Base-by-base conservation (phyloP, 1,140 invertebrate genomes). In the Cryptotermes secundus region DNA sequence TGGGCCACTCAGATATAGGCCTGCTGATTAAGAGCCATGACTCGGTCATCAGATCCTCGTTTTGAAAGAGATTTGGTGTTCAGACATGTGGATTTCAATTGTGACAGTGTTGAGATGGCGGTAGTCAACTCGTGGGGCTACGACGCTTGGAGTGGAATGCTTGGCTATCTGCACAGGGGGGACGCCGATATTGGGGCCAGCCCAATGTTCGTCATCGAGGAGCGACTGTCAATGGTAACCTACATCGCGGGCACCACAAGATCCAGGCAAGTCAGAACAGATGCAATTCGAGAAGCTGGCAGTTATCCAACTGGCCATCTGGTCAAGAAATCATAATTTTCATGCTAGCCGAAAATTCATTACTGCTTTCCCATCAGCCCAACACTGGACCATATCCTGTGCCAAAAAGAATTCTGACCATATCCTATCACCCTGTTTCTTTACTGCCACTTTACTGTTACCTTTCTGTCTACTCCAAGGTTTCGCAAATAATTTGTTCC, bases 101-200 rank as follows among this genome's bases (percentile, higher is more conserved):
- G 26, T n/a, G n/a, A 26, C n/a, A 85, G 85, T 72, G 72, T 49
- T 31, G n/a, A 81, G 34, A 59, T 80, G 26, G 16, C 80, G 4
- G 24, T 81, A 3, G 82, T 65, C 34, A 45, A 84, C 82, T 65
- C 79, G 26, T 85, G 85, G 85, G 85, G 85, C 16, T 85, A 85
- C 45, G 22, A 65, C 22, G 45, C 81, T 14, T 85, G 83, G 83
- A 81, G 34, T 31, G 85, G 85, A 31, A 84, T 85, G 83, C 38
- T 72, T 0, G 85, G 85, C 2, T 34, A 84, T 16, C 24, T 85
- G 31, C 85, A 84, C 31, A n/a, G 35, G 24, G 83, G 83, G 42
- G 79, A 84, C 49, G 85, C 83, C n/a, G 81, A 85, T 19, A 42
- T 85, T 12, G 85, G 85, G 26, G 85, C 83, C 35, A 85, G 83